Base-by-base conservation (phyloP, 2,113 vertebrate genomes). In the Tenrec ecaudatus region DNA sequence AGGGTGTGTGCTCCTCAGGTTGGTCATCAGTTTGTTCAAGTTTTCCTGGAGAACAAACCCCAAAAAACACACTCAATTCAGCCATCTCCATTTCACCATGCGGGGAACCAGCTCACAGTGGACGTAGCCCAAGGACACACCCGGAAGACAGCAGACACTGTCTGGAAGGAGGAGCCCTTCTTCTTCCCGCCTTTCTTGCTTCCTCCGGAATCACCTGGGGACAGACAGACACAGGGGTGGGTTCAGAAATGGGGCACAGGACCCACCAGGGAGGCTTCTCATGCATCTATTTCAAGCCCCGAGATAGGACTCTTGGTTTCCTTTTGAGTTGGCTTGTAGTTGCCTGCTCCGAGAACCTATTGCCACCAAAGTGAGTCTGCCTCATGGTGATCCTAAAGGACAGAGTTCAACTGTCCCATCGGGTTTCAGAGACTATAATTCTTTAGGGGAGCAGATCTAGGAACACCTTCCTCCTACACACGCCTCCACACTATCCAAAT, bases 111-210 rank as follows among this genome's bases (percentile, higher is more conserved):
- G 25, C 8, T 0, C 2, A 27, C 36, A 0, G 6, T 25, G 27
- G 33, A 75, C 85, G 33, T 5, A 57, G 58, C 75, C 6, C 15
- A 77, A 73, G 76, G 47, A 97, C 98, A 0, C 96, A 98, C 98
- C 97, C 99, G 99, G 97, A 99, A 99, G 77, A 99, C 97, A 20
- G 98, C 98, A 8, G 99, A 99, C 82, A 99, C 99, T 0, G 99
- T 99, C 97, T 99, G 99, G 96, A 99, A 99, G 78, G 99, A 99
- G n/a, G 98, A 98, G 0, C 99, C 99, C 97, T 99, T 99, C 97
- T 99, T 99, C 97, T 99, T 99, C 43, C 97, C 98, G 5, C 92
- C 98, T 89, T 99, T 99, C 97, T 99, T 99, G 68, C 96, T 95
- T 64, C 97, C 98, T 68, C 95, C 97, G 0, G 95, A 27, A n/a